These are phyloP conservation scores for Leptinotarsa juncta DNA, from an alignment of 2,888 invertebrate species.

Conservation along the genomic window DNA sequence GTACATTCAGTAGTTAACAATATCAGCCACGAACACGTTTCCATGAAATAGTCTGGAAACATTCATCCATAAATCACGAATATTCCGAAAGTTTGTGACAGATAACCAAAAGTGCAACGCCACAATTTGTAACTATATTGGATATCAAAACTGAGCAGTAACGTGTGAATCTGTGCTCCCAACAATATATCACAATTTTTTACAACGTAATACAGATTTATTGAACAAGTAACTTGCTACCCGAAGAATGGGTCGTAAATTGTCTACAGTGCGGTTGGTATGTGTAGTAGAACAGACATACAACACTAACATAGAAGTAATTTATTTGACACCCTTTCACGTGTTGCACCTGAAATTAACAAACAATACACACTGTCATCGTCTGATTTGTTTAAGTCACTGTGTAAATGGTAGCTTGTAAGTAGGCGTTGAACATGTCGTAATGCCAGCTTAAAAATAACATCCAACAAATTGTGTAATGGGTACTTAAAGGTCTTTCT, in stretches of 20 bases:
- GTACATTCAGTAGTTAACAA: background rate
- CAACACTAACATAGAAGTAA: conserved; percentile 23
- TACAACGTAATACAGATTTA: conserved; percentile 52
- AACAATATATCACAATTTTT: conserved; percentile 42
- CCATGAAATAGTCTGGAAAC: background rate
- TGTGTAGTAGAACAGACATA: conserved; percentile 24
- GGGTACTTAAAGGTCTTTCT: background rate
- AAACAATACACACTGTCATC: conserved; percentile 21
- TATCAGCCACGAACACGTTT: background rate
- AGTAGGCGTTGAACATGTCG: conserved; percentile 4
- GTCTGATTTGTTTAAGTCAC: conserved; percentile 28
- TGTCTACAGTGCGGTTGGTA: conserved; percentile 32
- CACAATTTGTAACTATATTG: conserved; percentile 2
- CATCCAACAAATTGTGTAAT: background rate
- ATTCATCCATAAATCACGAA: background rate
- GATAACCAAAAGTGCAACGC: conserved; percentile 2
- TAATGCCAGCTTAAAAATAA: background rate
- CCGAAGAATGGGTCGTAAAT: conserved; percentile 49
- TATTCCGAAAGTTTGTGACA: conserved; percentile 7
- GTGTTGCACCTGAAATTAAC: conserved; percentile 28
- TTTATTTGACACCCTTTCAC: conserved; percentile 31
- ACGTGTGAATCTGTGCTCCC: conserved; percentile 37
- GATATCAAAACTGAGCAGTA: conserved; percentile 33
- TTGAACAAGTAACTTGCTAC: conserved; percentile 48
- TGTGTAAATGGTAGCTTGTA: conserved; percentile 20